Evolutionary conservation across 2,888 invertebrate species (phyloP).

Genomic region (Agriotes lineatus): DNA sequence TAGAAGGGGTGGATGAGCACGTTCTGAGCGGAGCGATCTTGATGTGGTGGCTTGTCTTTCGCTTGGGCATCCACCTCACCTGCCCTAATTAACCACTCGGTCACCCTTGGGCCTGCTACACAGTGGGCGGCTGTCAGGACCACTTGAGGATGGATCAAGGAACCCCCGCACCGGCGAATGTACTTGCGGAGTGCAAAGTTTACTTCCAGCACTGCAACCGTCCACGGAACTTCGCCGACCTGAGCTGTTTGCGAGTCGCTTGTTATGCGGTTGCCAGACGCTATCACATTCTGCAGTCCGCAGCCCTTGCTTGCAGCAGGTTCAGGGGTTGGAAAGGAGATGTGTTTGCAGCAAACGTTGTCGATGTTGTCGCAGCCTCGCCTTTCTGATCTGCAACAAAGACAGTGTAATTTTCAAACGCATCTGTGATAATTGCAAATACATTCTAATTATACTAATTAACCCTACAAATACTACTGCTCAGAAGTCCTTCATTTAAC

Average conservation of each 20-base stretch:
- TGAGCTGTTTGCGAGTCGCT: conserved; percentile 73
- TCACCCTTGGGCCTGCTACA: conserved; percentile 61
- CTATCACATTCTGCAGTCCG: conserved; percentile 76
- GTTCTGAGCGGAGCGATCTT: conserved; percentile 72
- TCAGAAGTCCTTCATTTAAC: too few species aligned
- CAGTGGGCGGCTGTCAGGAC: conserved; percentile 85
- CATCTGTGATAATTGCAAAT: background rate
- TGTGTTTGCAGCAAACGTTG: conserved; percentile 68
- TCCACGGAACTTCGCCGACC: conserved; percentile 85
- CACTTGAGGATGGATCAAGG: conserved; percentile 78
- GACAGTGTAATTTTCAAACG: background rate
- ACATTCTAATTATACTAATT: background rate
- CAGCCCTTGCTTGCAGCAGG: conserved; percentile 67
- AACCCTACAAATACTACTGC: too few species aligned
- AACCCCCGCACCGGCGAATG: conserved; percentile 76
- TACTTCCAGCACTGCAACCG: conserved; percentile 74
- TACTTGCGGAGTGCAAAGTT: conserved; percentile 56
- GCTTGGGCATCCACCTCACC: conserved; percentile 88
- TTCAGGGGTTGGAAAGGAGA: conserved; percentile 53
- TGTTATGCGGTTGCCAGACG: conserved; percentile 77
- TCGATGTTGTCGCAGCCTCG: conserved; percentile 67
- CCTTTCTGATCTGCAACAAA: conserved; percentile 50
- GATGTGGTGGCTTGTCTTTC: conserved; percentile 76
- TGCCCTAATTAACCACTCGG: conserved; percentile 68
- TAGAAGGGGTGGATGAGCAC: conserved; percentile 69